These are phyloP conservation scores for Larimichthys crocea DNA, from an alignment of 2,113 vertebrate species.

Conservation along the genomic window DNA sequence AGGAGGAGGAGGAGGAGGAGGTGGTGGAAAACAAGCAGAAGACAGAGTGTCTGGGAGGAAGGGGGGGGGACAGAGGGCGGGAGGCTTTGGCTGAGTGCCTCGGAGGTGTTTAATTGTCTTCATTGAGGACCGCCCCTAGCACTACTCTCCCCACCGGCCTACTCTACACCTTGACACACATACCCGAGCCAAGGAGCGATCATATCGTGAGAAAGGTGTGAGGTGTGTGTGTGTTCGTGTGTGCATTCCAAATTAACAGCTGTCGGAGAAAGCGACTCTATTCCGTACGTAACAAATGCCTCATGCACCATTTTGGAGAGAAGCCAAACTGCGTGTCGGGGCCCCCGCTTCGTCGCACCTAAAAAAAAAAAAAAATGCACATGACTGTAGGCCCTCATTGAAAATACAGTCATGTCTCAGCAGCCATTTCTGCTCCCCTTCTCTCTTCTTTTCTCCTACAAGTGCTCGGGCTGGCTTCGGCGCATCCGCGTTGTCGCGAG, in stretches of 20 bases:
- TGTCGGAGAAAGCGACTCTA: constrained; percentile 51
- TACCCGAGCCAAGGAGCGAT: constrained; percentile 36
- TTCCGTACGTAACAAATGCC: constrained; percentile 47
- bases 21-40: constrained; percentile 39
- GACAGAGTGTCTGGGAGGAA: constrained; percentile 40
- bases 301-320: constrained; percentile 55
- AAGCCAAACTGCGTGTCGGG: constrained; percentile 58
- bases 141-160: neutral
- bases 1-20: neutral
- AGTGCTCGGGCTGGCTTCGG: constrained; percentile 2
- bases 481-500: constrained; percentile 6
- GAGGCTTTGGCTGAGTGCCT: constrained; percentile 64
- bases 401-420: constrained; percentile 62
- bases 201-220: neutral
- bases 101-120: constrained; percentile 80
- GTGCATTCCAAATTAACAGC: constrained; percentile 53
- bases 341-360: constrained; percentile 51
- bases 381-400: constrained; percentile 67
- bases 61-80: neutral
- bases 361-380: constrained; percentile 65
- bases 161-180: constrained; percentile 47
- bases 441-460: neutral
- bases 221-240: too few relatives aligned
- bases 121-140: constrained; percentile 56
- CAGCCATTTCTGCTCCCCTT: constrained; percentile 33